A percentile compares a stretch with the other conserved stretches of the same genome.
Conservation (phyloP, 2,888 invertebrate genomes). For the Doris montereyensis region DNA sequence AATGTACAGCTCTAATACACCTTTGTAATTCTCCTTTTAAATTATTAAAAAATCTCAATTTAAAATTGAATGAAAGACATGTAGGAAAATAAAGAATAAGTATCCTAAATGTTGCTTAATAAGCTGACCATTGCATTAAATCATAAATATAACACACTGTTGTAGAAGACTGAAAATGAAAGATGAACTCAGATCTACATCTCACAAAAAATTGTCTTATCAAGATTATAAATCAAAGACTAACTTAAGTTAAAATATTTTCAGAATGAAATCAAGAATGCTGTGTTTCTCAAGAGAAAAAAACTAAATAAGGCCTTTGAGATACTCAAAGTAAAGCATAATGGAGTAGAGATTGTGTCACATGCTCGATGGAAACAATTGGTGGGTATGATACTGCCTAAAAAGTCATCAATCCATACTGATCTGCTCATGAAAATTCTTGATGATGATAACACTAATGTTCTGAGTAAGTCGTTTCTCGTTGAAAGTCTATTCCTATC, state of each 20-base stretch:
- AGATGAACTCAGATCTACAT: neutral
- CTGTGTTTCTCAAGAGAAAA: constrained; percentile 70
- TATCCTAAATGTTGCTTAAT: too few species aligned
- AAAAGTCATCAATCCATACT: constrained; percentile 59
- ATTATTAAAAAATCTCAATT: too few species aligned
- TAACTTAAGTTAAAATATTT: too few species aligned
- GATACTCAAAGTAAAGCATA: constrained; percentile 60
- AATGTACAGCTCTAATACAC: too few species aligned
- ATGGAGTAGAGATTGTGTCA: constrained; percentile 58
- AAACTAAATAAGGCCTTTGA: constrained; percentile 72
- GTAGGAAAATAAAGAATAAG: too few species aligned
- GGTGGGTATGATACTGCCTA: constrained; percentile 64
- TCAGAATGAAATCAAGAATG: constrained; percentile 66
- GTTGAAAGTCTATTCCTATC: too few species aligned
- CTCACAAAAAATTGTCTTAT: too few species aligned
- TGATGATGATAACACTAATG: constrained; percentile 67
- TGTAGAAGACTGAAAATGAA: too few species aligned
- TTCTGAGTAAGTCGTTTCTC: constrained; percentile 52
- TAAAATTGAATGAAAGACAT: too few species aligned
- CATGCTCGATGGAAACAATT: constrained; percentile 67
- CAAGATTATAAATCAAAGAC: neutral
- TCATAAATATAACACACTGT: too few species aligned
- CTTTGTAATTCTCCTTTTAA: too few species aligned
- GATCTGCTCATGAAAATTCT: constrained; percentile 73
- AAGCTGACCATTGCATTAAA: too few species aligned